Conservation (phyloP, 2,888 invertebrate genomes). For the Hirtodrosophila histrioides region DNA sequence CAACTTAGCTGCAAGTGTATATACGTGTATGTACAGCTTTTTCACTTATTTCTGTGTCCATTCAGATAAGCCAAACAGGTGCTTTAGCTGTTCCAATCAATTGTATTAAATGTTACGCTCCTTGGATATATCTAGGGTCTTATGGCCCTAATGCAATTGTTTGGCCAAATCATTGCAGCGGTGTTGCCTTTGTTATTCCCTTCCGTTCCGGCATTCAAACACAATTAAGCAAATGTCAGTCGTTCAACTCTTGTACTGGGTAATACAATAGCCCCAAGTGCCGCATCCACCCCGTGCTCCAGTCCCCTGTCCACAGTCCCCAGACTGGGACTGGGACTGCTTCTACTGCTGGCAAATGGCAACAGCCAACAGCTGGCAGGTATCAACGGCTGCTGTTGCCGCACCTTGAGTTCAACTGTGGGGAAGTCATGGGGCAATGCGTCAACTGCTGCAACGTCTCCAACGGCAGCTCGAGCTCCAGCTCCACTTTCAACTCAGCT, state of each 20-base stretch:
- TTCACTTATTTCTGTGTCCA: not conserved
- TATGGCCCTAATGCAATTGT: conserved; percentile 3
- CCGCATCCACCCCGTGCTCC: not conserved
- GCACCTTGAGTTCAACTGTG: conserved; percentile 44
- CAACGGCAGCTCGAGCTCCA: not conserved
- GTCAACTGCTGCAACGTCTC: conserved; percentile 16
- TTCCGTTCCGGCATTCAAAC: conserved; percentile 70
- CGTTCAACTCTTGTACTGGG: conserved; percentile 58
- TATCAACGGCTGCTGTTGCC: conserved; percentile 39
- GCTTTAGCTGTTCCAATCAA: conserved; percentile 9
- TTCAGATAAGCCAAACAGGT: conserved; percentile 4
- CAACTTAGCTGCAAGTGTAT: no score
- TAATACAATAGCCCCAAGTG: conserved; percentile 35
- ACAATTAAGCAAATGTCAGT: conserved; percentile 73
- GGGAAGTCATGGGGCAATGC: not conserved
- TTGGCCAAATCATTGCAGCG: conserved; percentile 12
- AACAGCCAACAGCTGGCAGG: conserved; percentile 39
- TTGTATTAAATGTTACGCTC: not conserved
- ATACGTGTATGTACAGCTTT: no score
- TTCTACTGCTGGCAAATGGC: conserved; percentile 7
- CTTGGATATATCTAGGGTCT: not conserved
- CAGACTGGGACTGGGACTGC: not conserved
- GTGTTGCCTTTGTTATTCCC: conserved; percentile 8
- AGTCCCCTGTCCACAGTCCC: no score
- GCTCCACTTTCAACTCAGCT: conserved; percentile 60